Base-by-base conservation (phyloP, 2,797 vertebrate species). In the Coccyzus lansbergi region DNA sequence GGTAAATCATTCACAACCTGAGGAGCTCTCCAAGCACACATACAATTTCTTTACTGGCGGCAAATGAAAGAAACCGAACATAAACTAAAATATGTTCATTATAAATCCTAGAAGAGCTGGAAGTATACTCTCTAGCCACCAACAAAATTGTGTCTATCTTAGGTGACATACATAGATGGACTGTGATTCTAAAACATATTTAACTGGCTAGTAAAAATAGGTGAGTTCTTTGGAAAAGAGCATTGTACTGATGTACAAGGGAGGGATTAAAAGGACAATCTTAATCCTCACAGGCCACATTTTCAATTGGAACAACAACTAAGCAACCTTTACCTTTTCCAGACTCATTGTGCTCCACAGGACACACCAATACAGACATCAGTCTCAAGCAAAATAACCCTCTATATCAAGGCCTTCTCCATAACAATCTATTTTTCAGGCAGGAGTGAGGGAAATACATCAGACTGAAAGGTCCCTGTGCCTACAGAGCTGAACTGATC, bases 61-160 rank as follows among this genome's bases (percentile, higher is more conserved):
- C 51, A 94, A 91, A 91, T 88, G 64, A 90, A 93, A 93, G 69
- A 91, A 87, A 86, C 55, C 38, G 52, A 95, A 92, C 21, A 55
- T 38, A 67, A 95, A 92, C 70, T 70, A 58, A 90, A 94, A 34
- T 44, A 75, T 29, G 82, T 87, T 93, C 78, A 86, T 75, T 83
- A 83, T 46, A 90, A 92, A 88, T 70, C 78, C 25, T 38, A 55
- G 13, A 75, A 85, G 38, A 80, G 51, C n/a, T 76, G 42, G 14
- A 84, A 77, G 1, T 9, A 46, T 49, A 77, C 79, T 90, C 84
- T 91, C 68, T 5, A 90, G 68, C 44, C 77, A 91, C 53, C 53
- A 72, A 58, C 25, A 87, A 60, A 81, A 88, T 81, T 34, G 38
- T 12, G 34, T 56, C 36, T 55, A 48, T 72, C 52, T 70, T 52